These are phyloP conservation scores for Neodontobutis hainanensis DNA, from an alignment of 2,113 vertebrate genomes.

Conservation along the genomic window DNA sequence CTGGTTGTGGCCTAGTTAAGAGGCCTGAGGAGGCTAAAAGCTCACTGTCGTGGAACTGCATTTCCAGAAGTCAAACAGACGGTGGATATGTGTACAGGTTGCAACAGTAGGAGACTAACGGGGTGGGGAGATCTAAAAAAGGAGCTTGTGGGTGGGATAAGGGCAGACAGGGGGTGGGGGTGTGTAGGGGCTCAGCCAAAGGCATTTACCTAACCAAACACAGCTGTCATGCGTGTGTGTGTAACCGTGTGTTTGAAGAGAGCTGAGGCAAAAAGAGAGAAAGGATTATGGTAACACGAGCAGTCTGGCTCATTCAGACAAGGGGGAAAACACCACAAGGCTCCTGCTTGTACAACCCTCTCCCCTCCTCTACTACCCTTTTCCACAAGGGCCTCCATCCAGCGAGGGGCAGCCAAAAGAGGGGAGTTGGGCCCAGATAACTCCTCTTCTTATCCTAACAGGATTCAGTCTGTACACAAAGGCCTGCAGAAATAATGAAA, in stretches of 20 bases:
- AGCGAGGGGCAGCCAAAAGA: conserved; percentile 65
- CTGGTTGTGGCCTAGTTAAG: conserved; percentile 29
- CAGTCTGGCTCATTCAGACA: conserved; percentile 67
- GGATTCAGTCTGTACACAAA: conserved; percentile 77
- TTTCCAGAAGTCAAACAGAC: conserved; percentile 28
- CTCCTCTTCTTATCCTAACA: conserved; percentile 76
- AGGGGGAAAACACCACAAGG: conserved; percentile 63
- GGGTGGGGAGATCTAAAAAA: conserved; percentile 45
- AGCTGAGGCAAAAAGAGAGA: conserved; percentile 43
- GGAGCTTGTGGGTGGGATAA: conserved; percentile 47
- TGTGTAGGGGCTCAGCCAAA: conserved; percentile 42
- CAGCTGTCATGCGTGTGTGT: conserved; percentile 66
- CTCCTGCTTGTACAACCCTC: conserved; percentile 58
- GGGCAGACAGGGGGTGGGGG: conserved; percentile 10
- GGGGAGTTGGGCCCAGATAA: conserved; percentile 68
- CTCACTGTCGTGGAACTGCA: conserved; percentile 19
- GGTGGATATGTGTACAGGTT: conserved; percentile 22
- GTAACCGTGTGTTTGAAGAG: conserved; percentile 33
- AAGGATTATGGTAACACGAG: conserved; percentile 75
- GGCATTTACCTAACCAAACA: conserved; percentile 80
- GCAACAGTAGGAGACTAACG: conserved; percentile 46
- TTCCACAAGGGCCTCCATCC: conserved; percentile 63
- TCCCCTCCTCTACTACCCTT: conserved; percentile 18
- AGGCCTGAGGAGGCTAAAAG: conserved; percentile 42
- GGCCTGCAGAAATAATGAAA: conserved; percentile 72